phyloP scores from a whole-genome alignment of 2,888 invertebrate species.

The Stenichneumon culpator region DNA sequence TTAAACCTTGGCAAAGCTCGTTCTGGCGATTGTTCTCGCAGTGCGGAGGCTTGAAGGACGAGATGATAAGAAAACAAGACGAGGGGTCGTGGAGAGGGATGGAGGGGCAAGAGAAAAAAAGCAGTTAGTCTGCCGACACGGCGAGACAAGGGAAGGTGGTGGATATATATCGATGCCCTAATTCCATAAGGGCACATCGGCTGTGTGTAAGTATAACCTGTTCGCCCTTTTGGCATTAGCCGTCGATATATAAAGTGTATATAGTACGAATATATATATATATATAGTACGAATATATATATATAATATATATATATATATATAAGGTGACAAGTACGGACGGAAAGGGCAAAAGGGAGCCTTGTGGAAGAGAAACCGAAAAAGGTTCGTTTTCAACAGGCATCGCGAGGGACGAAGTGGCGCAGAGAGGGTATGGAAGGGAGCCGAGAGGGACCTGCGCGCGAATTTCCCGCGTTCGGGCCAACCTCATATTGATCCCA shows the following conservation, averaged over 20 bases:
- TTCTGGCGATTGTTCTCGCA: slow-evolving; percentile 25
- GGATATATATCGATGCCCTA: slow-evolving; percentile 38
- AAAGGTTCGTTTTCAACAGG: slow-evolving; percentile 13
- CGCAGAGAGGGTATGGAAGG: slow-evolving; percentile 53
- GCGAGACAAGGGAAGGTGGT: slow-evolving; percentile 39
- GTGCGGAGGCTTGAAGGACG: slow-evolving; percentile 45
- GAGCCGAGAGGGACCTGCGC: slow-evolving; percentile 83
- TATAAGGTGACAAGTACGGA: slow-evolving; percentile 29
- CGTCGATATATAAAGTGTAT: not conserved
- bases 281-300: not conserved
- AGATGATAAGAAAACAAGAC: slow-evolving; percentile 56
- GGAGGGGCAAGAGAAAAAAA: slow-evolving; percentile 29
- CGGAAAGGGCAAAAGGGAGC: slow-evolving; percentile 25
- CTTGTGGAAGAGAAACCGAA: slow-evolving; percentile 19
- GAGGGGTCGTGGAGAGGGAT: slow-evolving; percentile 19
- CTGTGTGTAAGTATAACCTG: too few species aligned
- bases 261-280: slow-evolving; percentile 12
- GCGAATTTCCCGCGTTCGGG: slow-evolving; percentile 84
- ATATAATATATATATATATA: not conserved
- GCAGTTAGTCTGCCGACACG: slow-evolving; percentile 50
- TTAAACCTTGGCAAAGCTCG: slow-evolving; percentile 47
- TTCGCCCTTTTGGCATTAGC: too few species aligned
- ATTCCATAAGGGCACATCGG: too few species aligned
- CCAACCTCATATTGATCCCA: slow-evolving; percentile 85
- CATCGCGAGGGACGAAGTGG: slow-evolving; percentile 26